Conservation (phyloP, 1,140 invertebrate species). For the Drosophila tropicalis region DNA sequence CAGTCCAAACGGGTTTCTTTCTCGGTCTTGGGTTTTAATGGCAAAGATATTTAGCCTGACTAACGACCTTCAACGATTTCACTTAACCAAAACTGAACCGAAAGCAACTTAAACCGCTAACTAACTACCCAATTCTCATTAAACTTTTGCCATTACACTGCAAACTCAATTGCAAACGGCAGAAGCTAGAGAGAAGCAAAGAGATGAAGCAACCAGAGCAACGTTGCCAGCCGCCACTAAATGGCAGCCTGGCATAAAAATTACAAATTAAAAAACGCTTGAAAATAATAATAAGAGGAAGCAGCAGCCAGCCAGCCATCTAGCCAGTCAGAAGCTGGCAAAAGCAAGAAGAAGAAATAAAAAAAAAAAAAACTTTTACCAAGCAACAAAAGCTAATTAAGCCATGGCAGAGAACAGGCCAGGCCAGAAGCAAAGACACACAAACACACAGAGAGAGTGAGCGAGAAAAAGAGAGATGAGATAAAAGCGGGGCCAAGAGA, state of each 20-base stretch:
- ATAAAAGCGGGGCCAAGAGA: conserved; percentile 5
- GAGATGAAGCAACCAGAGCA: background rate
- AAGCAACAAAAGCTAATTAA: conserved; percentile 69
- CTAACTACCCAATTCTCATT: conserved; percentile 66
- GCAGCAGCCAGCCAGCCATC: conserved; percentile 4
- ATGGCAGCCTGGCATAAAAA: conserved; percentile 53
- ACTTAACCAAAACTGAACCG: conserved; percentile 38
- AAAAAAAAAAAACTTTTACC: conserved; percentile 39
- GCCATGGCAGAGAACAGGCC: conserved; percentile 44
- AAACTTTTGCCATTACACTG: conserved; percentile 65
- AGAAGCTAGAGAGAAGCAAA: conserved; percentile 20
- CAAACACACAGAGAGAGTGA: background rate
- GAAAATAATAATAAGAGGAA: conserved; percentile 61
- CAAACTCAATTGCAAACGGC: conserved; percentile 57
- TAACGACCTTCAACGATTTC: conserved; percentile 47
- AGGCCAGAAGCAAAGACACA: background rate
- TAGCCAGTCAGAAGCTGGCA: conserved; percentile 36
- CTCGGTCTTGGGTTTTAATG: background rate
- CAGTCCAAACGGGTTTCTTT: too few relatives aligned
- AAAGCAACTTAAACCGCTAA: conserved; percentile 53
- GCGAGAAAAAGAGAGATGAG: background rate
- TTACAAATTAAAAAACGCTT: conserved; percentile 68
- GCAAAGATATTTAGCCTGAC: conserved; percentile 22
- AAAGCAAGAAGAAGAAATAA: conserved; percentile 23
- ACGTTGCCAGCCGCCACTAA: conserved; percentile 13